Percentiles rank a stretch among this genome's conserved stretches.
Evolutionary conservation across 2,113 vertebrate species (phyloP).

Genomic region (Apus apus): DNA sequence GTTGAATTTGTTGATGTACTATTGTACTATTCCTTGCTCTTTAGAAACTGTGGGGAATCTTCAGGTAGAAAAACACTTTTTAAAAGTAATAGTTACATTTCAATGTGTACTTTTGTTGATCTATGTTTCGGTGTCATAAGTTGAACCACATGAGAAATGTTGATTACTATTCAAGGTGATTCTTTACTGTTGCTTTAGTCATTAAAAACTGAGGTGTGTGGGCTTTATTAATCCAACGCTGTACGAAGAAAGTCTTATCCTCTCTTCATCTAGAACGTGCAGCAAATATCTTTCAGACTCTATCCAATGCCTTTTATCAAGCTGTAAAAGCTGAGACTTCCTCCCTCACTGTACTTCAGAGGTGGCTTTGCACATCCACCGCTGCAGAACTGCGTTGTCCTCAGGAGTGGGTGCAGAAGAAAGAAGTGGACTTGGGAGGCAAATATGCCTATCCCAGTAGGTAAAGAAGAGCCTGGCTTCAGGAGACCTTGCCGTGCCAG

Average conservation of each 20-base stretch:
- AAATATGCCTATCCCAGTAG: accelerated
- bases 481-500: background rate
- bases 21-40: background rate
- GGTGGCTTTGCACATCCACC: background rate
- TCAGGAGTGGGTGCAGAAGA: background rate
- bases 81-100: background rate
- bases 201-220: background rate
- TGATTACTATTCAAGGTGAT: background rate
- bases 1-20: no score
- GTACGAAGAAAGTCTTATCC: background rate
- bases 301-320: background rate
- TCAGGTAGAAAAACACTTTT: background rate
- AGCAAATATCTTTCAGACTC: background rate
- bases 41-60: background rate
- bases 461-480: background rate
- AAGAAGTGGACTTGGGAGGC: background rate
- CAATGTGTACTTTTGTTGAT: background rate
- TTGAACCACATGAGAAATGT: background rate
- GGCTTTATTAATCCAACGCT: background rate
- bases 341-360: background rate
- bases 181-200: background rate
- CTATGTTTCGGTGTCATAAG: background rate
- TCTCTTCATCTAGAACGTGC: background rate
- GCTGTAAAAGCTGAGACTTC: background rate
- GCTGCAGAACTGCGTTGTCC: accelerated